A percentile compares a stretch with the other conserved stretches of the same genome.
Conservation (phyloP, 30 jellyfish, hydroid and myxozoan species). For the Aurelia coerulea region DNA sequence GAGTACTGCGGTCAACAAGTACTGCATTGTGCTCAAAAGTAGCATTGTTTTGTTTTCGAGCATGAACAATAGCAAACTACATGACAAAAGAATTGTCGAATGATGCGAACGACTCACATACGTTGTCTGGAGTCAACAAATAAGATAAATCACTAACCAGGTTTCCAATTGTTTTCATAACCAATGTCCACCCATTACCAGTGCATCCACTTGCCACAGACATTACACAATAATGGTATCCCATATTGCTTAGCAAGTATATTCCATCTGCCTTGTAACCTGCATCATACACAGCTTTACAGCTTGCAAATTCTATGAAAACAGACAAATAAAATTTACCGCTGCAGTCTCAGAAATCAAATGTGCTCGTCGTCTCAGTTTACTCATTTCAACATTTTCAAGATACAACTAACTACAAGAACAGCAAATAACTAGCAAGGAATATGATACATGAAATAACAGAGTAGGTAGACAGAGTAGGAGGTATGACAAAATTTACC, state of each 20-base stretch:
- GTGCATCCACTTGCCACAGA: constrained; percentile 20
- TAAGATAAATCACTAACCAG: neutral
- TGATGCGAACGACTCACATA: neutral
- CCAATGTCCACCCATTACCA: constrained; percentile 52
- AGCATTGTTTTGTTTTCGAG: too few relatives aligned
- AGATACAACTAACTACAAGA: too few relatives aligned
- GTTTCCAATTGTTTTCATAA: constrained; percentile 22
- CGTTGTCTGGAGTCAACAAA: neutral
- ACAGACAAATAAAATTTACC: neutral
- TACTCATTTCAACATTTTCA: too few relatives aligned
- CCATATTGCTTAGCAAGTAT: constrained; percentile 31
- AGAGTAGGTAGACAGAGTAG: too few relatives aligned
- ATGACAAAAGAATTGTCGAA: too few relatives aligned
- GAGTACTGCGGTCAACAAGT: too few relatives aligned
- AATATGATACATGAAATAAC: too few relatives aligned
- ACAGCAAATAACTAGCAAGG: too few relatives aligned
- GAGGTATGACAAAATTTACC: neutral
- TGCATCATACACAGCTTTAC: constrained; percentile 23
- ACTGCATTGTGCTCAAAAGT: too few relatives aligned
- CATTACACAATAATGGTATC: constrained; percentile 39
- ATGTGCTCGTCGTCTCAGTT: too few relatives aligned
- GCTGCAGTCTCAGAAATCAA: too few relatives aligned
- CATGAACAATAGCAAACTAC: too few relatives aligned
- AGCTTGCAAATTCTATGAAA: constrained; percentile 24
- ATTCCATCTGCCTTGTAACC: constrained; percentile 32